These are phyloP conservation scores for Argentina silus DNA, from an alignment of 2,797 vertebrate species.

Conservation along the genomic window DNA sequence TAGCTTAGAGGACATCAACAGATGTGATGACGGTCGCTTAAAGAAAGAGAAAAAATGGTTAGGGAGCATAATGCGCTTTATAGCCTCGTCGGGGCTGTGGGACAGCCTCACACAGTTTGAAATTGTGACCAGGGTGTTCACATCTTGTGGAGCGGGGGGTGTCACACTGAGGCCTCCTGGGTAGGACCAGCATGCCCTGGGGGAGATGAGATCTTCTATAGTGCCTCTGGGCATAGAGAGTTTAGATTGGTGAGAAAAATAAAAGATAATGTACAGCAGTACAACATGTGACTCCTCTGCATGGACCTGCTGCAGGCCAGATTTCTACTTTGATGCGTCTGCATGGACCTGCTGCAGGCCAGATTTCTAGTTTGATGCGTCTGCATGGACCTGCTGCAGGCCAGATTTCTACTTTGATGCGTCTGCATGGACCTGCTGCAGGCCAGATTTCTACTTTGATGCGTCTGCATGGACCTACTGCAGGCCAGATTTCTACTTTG, in stretches of 20 bases:
- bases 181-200: background rate
- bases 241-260: background rate
- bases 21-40: slow-evolving; percentile 42
- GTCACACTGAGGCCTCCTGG: background rate
- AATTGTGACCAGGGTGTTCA: slow-evolving; percentile 46
- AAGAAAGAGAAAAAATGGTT: background rate
- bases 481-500: too few species aligned
- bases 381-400: too few species aligned
- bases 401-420: too few species aligned
- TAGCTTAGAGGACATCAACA: slow-evolving; percentile 63
- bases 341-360: too few species aligned
- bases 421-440: too few species aligned
- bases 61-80: slow-evolving; percentile 64
- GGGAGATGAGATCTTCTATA: background rate
- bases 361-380: too few species aligned
- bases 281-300: too few species aligned
- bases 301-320: too few species aligned
- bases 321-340: too few species aligned
- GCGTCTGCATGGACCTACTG: too few species aligned
- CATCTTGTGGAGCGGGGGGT: slow-evolving; percentile 46
- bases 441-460: too few species aligned
- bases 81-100: slow-evolving; percentile 62
- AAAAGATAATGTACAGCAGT: too few species aligned
- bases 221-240: background rate
- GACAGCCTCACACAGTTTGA: slow-evolving; percentile 62